phyloP scores from a whole-genome alignment of 2,797 vertebrate genomes.

The Semaprochilodus insignis region DNA sequence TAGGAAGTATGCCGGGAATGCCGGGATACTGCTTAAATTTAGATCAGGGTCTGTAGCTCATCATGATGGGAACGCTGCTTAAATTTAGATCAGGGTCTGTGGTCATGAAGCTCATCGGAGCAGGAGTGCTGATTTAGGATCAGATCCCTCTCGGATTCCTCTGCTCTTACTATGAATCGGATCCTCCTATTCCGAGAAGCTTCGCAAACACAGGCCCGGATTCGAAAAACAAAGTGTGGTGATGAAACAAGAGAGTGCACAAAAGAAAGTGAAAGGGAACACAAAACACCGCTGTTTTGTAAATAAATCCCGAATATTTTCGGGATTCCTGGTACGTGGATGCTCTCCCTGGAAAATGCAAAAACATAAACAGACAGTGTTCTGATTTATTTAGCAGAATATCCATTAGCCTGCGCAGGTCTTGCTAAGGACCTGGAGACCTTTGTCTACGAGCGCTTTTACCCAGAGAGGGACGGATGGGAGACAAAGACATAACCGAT shows the following conservation, averaged over 20 bases:
- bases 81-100: not conserved
- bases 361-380: not conserved
- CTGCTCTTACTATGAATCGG: too few species aligned
- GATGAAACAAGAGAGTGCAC: not conserved
- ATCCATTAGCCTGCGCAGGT: not conserved
- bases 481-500: constrained; percentile 2
- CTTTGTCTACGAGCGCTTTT: not conserved
- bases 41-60: not conserved
- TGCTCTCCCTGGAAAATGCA: not conserved
- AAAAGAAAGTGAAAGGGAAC: not conserved
- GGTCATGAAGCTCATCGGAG: too few species aligned
- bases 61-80: not conserved
- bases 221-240: not conserved
- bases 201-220: too few species aligned
- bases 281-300: not conserved
- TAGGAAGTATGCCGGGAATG: not conserved
- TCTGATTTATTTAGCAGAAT: not conserved
- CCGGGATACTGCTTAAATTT: not conserved
- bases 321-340: not conserved
- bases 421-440: not conserved
- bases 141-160: too few species aligned
- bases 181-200: too few species aligned
- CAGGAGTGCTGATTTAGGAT: too few species aligned
- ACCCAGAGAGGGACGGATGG: not conserved
- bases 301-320: not conserved